phyloP scores from a whole-genome alignment of 2,888 invertebrate species.

The Andrena fulva region DNA sequence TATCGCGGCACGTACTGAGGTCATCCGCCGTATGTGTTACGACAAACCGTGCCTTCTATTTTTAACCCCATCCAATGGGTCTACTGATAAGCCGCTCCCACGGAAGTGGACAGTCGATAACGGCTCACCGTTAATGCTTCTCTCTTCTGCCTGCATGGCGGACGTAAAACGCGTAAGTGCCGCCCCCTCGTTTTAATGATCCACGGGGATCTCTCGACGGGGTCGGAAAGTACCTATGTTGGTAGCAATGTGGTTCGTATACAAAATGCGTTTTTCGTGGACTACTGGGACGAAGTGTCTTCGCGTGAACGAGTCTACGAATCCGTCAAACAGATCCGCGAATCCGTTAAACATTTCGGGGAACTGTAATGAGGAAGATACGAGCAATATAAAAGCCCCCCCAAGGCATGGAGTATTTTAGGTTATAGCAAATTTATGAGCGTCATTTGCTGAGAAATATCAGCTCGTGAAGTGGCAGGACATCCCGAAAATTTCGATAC shows the following conservation, averaged over 20 bases:
- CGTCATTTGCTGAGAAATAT: no score
- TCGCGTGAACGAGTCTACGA: background rate
- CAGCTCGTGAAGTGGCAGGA: no score
- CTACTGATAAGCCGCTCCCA: conserved; percentile 58
- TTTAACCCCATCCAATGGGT: conserved; percentile 49
- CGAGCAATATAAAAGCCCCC: background rate
- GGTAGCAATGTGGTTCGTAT: background rate
- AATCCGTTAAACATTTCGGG: background rate
- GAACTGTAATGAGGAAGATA: background rate
- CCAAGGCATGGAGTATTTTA: background rate
- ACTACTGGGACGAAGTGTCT: background rate
- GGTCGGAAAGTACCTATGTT: background rate
- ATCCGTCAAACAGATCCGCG: background rate
- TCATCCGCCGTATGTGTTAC: conserved; percentile 18
- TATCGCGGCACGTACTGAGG: conserved; percentile 26
- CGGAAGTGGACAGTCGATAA: conserved; percentile 57
- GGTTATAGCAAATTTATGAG: background rate
- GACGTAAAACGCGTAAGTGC: background rate
- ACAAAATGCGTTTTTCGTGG: background rate
- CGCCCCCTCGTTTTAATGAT: conserved; percentile 17
- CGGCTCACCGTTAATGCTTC: conserved; percentile 15
- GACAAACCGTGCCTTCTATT: conserved; percentile 49
- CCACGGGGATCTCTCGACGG: background rate
- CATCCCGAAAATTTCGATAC: no score
- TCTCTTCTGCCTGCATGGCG: background rate